A percentile compares a stretch with the other conserved stretches of the same genome.
Evolutionary conservation across 2,113 vertebrate species (phyloP).

Genomic region (Hassar affinis): DNA sequence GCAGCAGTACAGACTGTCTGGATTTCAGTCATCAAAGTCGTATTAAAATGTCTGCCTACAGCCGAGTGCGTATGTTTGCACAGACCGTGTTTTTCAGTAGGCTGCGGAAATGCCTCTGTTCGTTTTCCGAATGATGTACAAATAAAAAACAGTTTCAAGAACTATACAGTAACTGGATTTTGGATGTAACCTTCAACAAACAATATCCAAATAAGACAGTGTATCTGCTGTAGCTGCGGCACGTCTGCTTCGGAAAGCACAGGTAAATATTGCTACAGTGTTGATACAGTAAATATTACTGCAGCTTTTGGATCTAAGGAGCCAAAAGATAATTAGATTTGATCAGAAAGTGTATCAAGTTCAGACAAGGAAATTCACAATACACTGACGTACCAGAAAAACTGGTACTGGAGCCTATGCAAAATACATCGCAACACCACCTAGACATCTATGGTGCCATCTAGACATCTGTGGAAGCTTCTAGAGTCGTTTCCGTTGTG

Average conservation of each 20-base stretch:
- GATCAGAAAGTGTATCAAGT: background rate
- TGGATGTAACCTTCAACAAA: background rate
- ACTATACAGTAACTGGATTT: background rate
- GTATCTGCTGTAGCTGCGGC: background rate
- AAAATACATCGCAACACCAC: too few species aligned
- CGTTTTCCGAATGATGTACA: background rate
- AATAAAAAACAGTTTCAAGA: background rate
- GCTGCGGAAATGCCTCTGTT: background rate
- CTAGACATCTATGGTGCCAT: too few species aligned
- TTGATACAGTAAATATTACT: background rate
- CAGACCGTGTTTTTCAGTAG: background rate
- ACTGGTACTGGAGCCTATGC: too few species aligned
- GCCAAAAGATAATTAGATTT: background rate
- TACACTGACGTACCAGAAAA: too few species aligned
- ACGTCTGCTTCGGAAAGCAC: background rate
- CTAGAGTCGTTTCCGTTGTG: too few species aligned
- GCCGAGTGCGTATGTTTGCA: background rate
- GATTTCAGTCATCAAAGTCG: background rate
- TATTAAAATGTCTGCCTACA: background rate
- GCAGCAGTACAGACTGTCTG: background rate
- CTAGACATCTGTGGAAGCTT: too few species aligned
- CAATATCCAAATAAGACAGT: background rate
- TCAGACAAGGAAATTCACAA: background rate
- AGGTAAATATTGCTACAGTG: too few species aligned
- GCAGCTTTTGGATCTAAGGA: background rate